These are phyloP conservation scores for Peromyscus eremicus DNA, from an alignment of 2,797 vertebrate genomes.

Conservation along the genomic window DNA sequence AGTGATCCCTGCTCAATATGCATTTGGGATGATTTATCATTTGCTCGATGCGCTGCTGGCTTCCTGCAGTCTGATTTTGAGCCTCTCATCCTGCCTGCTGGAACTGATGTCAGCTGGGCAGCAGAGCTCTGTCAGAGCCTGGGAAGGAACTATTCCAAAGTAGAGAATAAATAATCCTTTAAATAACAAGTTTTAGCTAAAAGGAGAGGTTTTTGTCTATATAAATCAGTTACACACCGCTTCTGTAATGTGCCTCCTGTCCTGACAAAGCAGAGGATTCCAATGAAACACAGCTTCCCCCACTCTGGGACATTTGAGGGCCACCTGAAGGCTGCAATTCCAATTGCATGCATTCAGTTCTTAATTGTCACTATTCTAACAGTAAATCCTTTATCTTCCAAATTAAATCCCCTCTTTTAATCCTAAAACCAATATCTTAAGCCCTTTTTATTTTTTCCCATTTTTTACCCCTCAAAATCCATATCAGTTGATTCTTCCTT, in stretches of 20 bases:
- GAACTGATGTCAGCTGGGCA: constrained; percentile 36
- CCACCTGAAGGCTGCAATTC: constrained; percentile 60
- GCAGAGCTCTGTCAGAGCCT: not conserved
- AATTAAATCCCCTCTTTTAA: constrained; percentile 76
- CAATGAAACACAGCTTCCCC: not conserved
- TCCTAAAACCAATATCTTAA: constrained; percentile 78
- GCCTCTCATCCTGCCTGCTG: constrained; percentile 47
- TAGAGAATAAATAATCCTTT: constrained; percentile 70
- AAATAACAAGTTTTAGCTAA: constrained; percentile 64
- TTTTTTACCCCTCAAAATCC: constrained; percentile 66
- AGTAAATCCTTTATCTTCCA: constrained; percentile 73
- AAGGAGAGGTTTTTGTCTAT: constrained; percentile 61
- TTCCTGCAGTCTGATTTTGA: constrained; percentile 69
- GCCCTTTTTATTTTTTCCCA: constrained; percentile 65
- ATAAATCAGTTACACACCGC: constrained; percentile 53
- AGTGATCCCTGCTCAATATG: constrained; percentile 14
- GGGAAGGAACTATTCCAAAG: constrained; percentile 46
- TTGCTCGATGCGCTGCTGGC: constrained; percentile 37
- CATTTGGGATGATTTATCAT: constrained; percentile 68
- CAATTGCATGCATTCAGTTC: not conserved
- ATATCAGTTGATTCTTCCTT: constrained; percentile 75
- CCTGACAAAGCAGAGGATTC: not conserved
- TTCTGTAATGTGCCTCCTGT: not conserved
- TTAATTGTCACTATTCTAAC: constrained; percentile 74
- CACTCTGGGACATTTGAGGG: not conserved